Base-by-base conservation (phyloP, 2,888 invertebrate genomes). In the Tetragonula carbonaria region DNA sequence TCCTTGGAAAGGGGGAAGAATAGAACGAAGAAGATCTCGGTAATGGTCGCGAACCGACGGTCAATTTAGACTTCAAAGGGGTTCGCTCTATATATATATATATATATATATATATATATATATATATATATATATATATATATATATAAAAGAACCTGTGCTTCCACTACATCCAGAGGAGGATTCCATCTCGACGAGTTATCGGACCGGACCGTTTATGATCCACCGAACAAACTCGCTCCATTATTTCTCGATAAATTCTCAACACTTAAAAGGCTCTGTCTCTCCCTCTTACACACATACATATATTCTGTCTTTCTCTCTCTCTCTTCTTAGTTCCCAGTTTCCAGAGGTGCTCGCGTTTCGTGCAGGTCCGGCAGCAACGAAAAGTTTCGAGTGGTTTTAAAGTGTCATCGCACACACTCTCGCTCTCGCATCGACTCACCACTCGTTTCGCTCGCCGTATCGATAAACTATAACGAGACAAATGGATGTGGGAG, bases 381-480 rank as follows among this genome's bases (percentile, higher is more conserved):
- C 78, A 45, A 53, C 87, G 86, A 59, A 45, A 92, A 93, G 89
- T 93, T 93, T 92, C 88, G 91, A 93, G 93, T 93, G 92, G 93
- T 93, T 92, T 92, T 91, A 92, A 93, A 93, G 93, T 93, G 91
- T 93, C 91, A 92, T 93, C 91, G 91, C 90, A 82, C 89, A 87
- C 87, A 86, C 84, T 84, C 77, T 81, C 86, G 88, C 84, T 83
- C 82, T 86, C 88, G 86, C 85, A 78, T 86, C 85, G 85, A 81
- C 88, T 87, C 87, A 82, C 91, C 87, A 11, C 45, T 90, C 87
- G 84, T 91, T 87, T 90, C 87, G 87, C 80, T 76, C 85, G 71
- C 80, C 81, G 88, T 92, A 92, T 93, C 93, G 92, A 92, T 93
- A 93, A 93, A 93, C 91, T 92, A 91, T 93, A 93, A 93, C 91